Evolutionary conservation across 2,888 invertebrate genomes (phyloP), one percentile per base, ranked within the genome.

Genomic region (Craniophora ligustri): DNA sequence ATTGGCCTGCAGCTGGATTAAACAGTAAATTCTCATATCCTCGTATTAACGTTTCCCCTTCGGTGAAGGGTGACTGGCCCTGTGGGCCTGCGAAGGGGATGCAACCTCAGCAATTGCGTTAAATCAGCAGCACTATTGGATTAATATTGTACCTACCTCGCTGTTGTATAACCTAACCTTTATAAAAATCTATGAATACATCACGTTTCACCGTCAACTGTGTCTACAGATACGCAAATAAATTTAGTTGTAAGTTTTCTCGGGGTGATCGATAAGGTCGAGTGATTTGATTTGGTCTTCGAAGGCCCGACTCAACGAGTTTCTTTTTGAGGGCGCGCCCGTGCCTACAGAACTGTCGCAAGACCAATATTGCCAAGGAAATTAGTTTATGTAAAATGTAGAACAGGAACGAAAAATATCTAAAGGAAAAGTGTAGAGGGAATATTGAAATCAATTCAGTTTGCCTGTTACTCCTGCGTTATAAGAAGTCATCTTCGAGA

Each of bases 311-410:
- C 74, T 82, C 83, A 78, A 76, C 76, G 88, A 89, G 86, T 88
- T 89, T 87, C 88, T 89, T 91, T 90, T 87, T 84, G 87, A 89
- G 82, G 84, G 85, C 86, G 79, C 87, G 84, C 81, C 87, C 85
- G 84, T 86, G 89, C 89, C 88, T 89, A 88, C 87, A 83, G 87
- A 87, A 91, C 91, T 91, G 91, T 87, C 89, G 91, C 87, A 86
- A 88, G 88, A 91, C 91, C 92, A 92, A 93, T 93, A 93, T 92
- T 92, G 91, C 88, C 83, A 81, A 89, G 92, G 91, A 92, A 93
- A 93, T 93, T 92, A 92, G 92, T 92, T 93, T 93, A 93, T 91
- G 91, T 89, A 92, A 92, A 92, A 92, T 91, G 90, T 91, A 91
- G 91, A 91, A 89, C 89, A 88, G 88, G 84, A 89, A 85, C 85